phyloP scores from a whole-genome alignment of 2,888 invertebrate genomes.

The Cerastis leucographa region DNA sequence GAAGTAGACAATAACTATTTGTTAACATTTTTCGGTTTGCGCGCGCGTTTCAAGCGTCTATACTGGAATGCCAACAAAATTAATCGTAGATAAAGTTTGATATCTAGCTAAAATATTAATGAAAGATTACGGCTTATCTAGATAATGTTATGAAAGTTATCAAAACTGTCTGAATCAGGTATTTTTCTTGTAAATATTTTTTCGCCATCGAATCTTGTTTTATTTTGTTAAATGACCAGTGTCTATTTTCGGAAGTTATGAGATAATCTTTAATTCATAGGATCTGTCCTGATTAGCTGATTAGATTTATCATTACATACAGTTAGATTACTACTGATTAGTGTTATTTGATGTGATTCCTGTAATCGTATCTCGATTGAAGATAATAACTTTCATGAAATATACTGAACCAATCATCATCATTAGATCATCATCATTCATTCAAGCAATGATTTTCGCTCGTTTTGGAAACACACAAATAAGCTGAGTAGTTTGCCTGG shows the following conservation, averaged over 20 bases:
- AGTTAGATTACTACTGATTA: neutral
- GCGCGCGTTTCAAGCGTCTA: constrained; percentile 4
- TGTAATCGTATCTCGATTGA: neutral
- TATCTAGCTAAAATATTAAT: constrained; percentile 30
- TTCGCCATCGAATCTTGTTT: neutral
- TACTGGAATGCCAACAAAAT: constrained; percentile 28
- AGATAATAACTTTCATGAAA: neutral
- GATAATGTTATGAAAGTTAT: neutral
- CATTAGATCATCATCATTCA: too few species aligned
- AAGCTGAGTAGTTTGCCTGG: too few species aligned
- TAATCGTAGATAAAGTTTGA: constrained; percentile 36
- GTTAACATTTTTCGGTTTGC: constrained; percentile 13
- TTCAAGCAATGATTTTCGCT: too few species aligned
- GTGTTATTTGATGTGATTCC: neutral
- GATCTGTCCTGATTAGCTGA: constrained; percentile 4
- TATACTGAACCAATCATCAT: too few species aligned
- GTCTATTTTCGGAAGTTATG: too few species aligned
- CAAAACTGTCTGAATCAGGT: neutral
- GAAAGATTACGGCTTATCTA: constrained; percentile 55
- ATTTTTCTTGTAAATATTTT: neutral
- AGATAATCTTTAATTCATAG: neutral
- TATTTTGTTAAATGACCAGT: neutral
- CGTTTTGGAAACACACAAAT: too few species aligned
- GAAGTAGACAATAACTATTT: constrained; percentile 3
- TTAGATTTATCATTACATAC: constrained; percentile 12